Percentiles rank a stretch among this genome's conserved stretches.
phyloP scores from a whole-genome alignment of 2,797 vertebrate species.

The Falco naumanni region DNA sequence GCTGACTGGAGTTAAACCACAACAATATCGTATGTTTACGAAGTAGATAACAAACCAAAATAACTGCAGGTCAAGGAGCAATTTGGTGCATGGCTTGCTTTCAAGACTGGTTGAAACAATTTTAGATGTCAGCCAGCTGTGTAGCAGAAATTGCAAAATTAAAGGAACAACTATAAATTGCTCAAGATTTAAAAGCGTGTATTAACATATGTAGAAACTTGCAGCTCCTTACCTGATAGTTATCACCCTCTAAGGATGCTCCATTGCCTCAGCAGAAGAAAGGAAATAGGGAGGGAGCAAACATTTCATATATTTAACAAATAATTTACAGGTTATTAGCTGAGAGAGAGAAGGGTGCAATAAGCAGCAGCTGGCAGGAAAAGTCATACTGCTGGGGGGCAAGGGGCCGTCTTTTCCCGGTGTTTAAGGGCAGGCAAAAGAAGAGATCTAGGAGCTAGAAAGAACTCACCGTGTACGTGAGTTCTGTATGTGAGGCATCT shows the following conservation, averaged over 20 bases:
- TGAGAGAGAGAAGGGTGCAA: not conserved
- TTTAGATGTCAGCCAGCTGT: not conserved
- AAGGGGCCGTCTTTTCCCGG: not conserved
- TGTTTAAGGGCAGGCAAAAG: not conserved
- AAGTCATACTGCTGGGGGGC: not conserved
- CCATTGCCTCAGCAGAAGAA: not conserved
- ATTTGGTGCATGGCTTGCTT: not conserved
- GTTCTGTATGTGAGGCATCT: not conserved
- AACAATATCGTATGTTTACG: not conserved
- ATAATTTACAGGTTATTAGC: not conserved
- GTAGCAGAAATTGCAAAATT: conserved; percentile 15
- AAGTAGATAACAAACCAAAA: not conserved
- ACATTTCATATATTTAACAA: not conserved
- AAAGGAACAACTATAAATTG: not conserved
- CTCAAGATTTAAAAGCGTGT: not conserved
- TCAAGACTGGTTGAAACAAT: not conserved
- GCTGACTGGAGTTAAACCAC: too few species aligned
- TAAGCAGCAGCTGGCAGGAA: not conserved
- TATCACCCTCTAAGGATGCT: not conserved
- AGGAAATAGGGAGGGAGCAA: not conserved
- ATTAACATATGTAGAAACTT: not conserved
- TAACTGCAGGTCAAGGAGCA: not conserved
- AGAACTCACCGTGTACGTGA: too few species aligned
- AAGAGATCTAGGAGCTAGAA: not conserved
- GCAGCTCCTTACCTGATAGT: not conserved